Base-by-base conservation (phyloP, 2,888 invertebrate species). In the Cephus sareptanus region DNA sequence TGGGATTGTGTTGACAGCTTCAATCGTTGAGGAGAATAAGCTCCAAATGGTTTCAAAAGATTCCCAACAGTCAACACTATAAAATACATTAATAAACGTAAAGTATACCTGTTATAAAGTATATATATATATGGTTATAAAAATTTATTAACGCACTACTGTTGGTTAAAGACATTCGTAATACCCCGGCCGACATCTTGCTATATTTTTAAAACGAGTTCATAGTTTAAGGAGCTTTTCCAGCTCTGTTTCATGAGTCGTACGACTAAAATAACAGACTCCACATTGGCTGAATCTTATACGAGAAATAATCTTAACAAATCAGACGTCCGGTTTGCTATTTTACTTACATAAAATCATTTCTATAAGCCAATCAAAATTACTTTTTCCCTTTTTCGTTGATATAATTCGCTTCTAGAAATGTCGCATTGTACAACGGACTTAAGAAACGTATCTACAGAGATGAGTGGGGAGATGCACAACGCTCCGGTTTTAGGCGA, bases 1-100 rank as follows among this genome's bases (percentile, higher is more conserved):
- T 82, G 79, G 56, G 81, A 73, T 79, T 83, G 82, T 73, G 83
- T 81, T 79, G 83, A 80, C 78, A 83, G 81, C 76, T 79, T 81
- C 34, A 78, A 79, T 23, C 80, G 71, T 34, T 79, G 80, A 23
- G 76, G 56, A 33, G 76, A 79, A 73, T 76, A 40, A 3, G 75
- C 77, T 75, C 80, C 79, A 34, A 80, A 75, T 1, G 83, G 76
- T 31, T 79, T 77, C 15, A 82, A 70, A 35, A 79, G 79, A 56
- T 78, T 78, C 70, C 77, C 77, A 15, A 79, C 77, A 35, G 77
- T 77, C 34, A 81, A 68, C 34, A 82, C 82, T 82, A 79, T 37
- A 40, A 77, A 75, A 75, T 23, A 23, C 23, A 56, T 4, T 56
- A 56, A 56, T 23, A 56, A 23, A 56, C 23, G 23, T 56, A 23